A percentile compares a stretch with the other conserved stretches of the same genome.
These are phyloP conservation scores for Pangasianodon gigas DNA, from an alignment of 2,113 vertebrate species.

Conservation along the genomic window DNA sequence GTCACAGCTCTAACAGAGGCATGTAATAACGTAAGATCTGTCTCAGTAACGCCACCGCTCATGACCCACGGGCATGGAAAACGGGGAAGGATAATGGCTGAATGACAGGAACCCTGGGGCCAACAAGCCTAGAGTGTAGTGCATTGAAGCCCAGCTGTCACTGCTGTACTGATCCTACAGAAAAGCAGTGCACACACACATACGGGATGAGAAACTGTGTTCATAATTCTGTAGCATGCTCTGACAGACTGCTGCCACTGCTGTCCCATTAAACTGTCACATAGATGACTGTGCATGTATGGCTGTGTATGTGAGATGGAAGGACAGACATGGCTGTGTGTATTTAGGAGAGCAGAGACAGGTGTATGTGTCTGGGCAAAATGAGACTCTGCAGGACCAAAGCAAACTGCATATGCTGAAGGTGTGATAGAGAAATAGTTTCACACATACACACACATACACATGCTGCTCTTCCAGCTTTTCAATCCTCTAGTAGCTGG, in stretches of 20 bases:
- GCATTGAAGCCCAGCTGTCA: constrained; percentile 8
- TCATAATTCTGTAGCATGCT: background rate
- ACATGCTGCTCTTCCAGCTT: background rate
- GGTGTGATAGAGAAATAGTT: constrained; percentile 1
- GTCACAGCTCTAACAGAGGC: constrained; percentile 8
- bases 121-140: constrained; percentile 7
- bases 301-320: background rate
- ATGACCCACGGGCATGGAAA: constrained; percentile 8
- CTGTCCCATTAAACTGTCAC: constrained; percentile 33
- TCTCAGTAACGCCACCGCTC: constrained; percentile 3
- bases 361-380: constrained; percentile 1
- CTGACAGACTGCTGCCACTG: constrained; percentile 17
- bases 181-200: background rate
- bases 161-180: constrained; percentile 4
- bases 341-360: background rate
- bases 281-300: background rate
- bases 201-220: background rate
- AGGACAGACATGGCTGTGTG: background rate
- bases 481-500: constrained; percentile 3
- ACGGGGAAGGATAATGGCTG: background rate
- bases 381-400: background rate
- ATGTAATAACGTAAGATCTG: constrained; percentile 17
- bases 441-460: background rate
- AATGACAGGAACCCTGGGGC: constrained; percentile 11
- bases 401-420: constrained; percentile 17